Evolutionary conservation across 2,888 invertebrate genomes (phyloP).

Genomic region (Cyrtodaria siliqua): DNA sequence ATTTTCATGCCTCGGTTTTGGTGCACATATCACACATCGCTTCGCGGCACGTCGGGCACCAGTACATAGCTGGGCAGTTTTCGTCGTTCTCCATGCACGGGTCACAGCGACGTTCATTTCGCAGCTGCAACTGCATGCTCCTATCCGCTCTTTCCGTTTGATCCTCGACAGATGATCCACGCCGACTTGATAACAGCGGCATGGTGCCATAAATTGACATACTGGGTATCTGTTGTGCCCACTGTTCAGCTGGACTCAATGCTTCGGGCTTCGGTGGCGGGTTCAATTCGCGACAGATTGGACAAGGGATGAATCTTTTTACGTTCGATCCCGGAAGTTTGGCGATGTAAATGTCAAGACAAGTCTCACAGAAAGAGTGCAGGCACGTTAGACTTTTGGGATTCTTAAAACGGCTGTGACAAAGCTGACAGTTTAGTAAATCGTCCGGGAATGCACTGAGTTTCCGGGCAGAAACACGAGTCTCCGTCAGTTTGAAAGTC

Average conservation of each 20-base stretch:
- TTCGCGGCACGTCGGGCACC: slow-evolving; percentile 61
- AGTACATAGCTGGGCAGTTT: slow-evolving; percentile 46
- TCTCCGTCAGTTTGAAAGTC: slow-evolving; percentile 57
- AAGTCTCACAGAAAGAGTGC: slow-evolving; percentile 61
- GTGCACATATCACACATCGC: slow-evolving; percentile 59
- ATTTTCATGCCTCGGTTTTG: slow-evolving; percentile 61
- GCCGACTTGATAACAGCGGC: slow-evolving; percentile 39
- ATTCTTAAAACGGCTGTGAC: slow-evolving; percentile 63
- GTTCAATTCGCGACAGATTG: slow-evolving; percentile 52
- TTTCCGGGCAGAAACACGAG: slow-evolving; percentile 41
- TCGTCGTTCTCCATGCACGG: slow-evolving; percentile 59
- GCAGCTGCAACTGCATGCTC: slow-evolving; percentile 42
- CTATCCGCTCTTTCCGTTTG: slow-evolving; percentile 24
- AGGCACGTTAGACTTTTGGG: slow-evolving; percentile 56
- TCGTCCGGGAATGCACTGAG: slow-evolving; percentile 58
- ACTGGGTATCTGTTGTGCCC: slow-evolving; percentile 8
- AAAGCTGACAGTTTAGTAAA: slow-evolving; percentile 55
- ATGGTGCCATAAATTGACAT: no score
- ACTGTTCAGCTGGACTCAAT: neutral
- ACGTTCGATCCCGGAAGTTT: slow-evolving; percentile 43
- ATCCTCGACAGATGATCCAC: slow-evolving; percentile 35
- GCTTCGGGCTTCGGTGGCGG: slow-evolving; percentile 33
- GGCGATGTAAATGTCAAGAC: slow-evolving; percentile 58
- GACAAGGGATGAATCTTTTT: slow-evolving; percentile 58
- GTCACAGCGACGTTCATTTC: slow-evolving; percentile 46